Base-by-base conservation (phyloP, 2,888 invertebrate species). In the Drosophila anceps region DNA sequence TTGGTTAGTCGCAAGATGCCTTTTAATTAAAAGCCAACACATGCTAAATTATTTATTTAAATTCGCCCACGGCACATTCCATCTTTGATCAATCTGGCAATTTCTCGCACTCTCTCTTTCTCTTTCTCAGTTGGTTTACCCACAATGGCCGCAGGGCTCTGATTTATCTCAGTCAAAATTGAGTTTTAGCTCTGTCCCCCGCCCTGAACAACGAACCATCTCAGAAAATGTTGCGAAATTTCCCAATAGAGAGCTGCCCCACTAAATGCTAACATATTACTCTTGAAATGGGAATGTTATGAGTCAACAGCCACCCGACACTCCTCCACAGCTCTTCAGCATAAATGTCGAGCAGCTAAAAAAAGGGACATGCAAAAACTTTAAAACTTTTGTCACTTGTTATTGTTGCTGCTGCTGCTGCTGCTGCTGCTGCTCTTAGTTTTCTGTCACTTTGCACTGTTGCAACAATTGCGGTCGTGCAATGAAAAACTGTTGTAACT, bases 11-110 rank as follows among this genome's bases (percentile, higher is more conserved):
- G 29, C 63, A 59, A 53, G 57, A 69, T 67, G 63, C 51, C 57
- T 68, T 74, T 79, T 77, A 82, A 82, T 81, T 82, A 77, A 81
- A 81, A 61, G 67, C 64, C 60, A 73, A 67, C 67, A 64, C 72
- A 79, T 69, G 70, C 62, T 65, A 67, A 79, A 77, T 71, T 72
- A 82, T 79, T 73, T 69, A 82, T 74, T 76, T 72, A 39, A 70
- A 73, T 63, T 43, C 44, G 61, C 65, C 48, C 43, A 39, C 15
- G 55, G 15, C 51, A 58, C 58, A 43, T 53, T 66, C 53, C 53
- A 63, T 51, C 53, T 63, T 58, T 58, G 58, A 62, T 57, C 69
- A 65, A 72, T 62, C 72, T 62, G 37, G 18, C 51, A 46, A 73
- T 66, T 48, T 66, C n/a, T 27, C 41, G n/a, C 41, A n/a, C n/a